Percentiles rank a stretch among this genome's conserved stretches.
Evolutionary conservation across 2,797 vertebrate species (phyloP).

Genomic region (Helicolenus hilgendorfi): DNA sequence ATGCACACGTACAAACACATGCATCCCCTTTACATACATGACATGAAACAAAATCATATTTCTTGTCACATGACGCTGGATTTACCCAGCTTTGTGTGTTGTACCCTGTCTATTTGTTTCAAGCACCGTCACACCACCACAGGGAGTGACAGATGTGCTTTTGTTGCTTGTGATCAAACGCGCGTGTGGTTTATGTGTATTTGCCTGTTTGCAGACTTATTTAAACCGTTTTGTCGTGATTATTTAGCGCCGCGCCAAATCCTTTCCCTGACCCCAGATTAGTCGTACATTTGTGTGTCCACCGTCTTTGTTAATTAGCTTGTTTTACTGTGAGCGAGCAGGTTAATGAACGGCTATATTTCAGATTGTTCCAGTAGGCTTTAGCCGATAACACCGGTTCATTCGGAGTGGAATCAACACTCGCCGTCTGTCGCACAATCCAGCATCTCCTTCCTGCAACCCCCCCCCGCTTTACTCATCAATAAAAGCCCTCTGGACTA

Average conservation of each 20-base stretch:
- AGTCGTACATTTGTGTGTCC: constrained; percentile 20
- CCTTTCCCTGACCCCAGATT: constrained; percentile 43
- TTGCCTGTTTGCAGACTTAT: neutral
- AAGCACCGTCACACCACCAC: neutral
- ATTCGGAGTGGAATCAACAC: constrained; percentile 52
- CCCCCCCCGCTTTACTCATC: neutral
- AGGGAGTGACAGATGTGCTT: constrained; percentile 1
- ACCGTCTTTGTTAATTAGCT: constrained; percentile 62
- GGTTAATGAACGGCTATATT: constrained; percentile 68
- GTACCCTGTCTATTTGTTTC: neutral
- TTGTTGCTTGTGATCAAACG: neutral
- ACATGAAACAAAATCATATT: neutral
- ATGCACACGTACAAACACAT: neutral
- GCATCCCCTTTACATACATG: neutral
- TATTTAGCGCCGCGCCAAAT: constrained; percentile 22
- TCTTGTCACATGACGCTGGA: neutral
- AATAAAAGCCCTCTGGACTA: constrained; percentile 55
- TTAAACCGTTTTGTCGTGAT: constrained; percentile 9
- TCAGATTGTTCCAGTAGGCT: constrained; percentile 58
- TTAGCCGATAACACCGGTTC: constrained; percentile 47
- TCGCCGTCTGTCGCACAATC: neutral
- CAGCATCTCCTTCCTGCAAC: constrained; percentile 12
- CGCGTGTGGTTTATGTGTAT: neutral
- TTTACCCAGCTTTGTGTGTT: neutral
- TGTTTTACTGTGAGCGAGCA: constrained; percentile 30